Percentiles rank a stretch among this genome's conserved stretches.
Conservation (phyloP, 2,797 vertebrate species). For the Xiphorhynchus erythropygius region DNA sequence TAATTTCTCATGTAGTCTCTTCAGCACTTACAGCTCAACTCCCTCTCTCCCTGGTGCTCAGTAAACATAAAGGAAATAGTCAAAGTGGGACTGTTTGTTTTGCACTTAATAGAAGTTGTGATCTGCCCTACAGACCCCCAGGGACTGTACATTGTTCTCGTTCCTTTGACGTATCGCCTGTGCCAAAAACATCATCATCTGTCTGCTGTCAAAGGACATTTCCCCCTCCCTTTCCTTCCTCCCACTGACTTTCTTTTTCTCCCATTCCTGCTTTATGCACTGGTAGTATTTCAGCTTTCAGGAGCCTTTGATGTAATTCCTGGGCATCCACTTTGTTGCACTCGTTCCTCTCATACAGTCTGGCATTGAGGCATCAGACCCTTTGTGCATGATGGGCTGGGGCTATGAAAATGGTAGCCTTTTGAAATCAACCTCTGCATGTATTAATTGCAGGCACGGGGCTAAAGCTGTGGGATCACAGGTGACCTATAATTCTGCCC, state of each 20-base stretch:
- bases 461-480: background rate
- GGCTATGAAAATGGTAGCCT: background rate
- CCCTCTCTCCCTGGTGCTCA: background rate
- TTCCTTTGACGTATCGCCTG: background rate
- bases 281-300: background rate
- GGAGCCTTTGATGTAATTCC: background rate
- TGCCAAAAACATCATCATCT: background rate
- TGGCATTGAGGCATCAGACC: background rate
- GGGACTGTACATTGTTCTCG: background rate
- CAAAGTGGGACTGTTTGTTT: background rate
- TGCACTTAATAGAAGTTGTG: background rate
- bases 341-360: rapidly evolving
- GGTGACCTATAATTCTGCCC: background rate
- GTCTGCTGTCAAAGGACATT: background rate
- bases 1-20: background rate
- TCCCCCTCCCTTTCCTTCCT: background rate
- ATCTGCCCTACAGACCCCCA: background rate
- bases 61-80: background rate
- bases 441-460: background rate
- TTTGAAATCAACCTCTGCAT: background rate
- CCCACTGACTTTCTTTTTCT: background rate
- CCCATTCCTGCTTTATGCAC: background rate
- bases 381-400: background rate
- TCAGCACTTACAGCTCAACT: background rate
- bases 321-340: background rate